A percentile compares a stretch with the other conserved stretches of the same genome.
Conservation (phyloP, 23 tunicate species). For the Styela plicata region DNA sequence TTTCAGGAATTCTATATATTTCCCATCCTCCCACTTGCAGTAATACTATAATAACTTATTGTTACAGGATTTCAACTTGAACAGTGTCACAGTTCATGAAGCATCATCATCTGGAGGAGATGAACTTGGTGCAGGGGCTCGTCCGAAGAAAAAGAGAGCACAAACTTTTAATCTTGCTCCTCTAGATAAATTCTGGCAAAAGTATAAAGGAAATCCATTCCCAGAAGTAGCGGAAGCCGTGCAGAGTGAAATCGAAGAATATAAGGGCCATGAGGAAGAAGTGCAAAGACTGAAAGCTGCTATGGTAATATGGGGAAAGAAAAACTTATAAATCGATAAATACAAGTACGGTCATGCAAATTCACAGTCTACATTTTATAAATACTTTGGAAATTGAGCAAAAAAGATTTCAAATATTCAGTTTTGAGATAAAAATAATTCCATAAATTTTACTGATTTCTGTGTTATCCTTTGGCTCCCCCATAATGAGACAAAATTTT, state of each 20-base stretch:
- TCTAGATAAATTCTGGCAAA: slow-evolving; percentile 83
- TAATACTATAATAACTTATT: no score
- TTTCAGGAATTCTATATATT: no score
- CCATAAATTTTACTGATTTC: no score
- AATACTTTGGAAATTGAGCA: no score
- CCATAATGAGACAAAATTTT: no score
- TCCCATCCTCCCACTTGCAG: no score
- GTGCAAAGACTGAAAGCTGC: slow-evolving; percentile 81
- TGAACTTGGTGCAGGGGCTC: slow-evolving; percentile 26
- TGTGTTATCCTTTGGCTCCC: no score
- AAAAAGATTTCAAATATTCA: no score
- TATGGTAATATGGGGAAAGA: slow-evolving; percentile 53
- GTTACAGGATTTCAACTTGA: slow-evolving; percentile 58
- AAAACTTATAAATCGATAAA: no score
- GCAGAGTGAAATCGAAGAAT: slow-evolving; percentile 93
- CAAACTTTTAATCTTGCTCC: slow-evolving; percentile 60
- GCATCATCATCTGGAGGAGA: slow-evolving; percentile 15
- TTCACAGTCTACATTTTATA: no score
- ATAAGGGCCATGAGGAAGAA: slow-evolving; percentile 81
- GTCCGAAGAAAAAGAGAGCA: slow-evolving; percentile 44
- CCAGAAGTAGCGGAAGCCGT: slow-evolving; percentile 99
- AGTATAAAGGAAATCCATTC: slow-evolving; percentile 77
- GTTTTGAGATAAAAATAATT: no score
- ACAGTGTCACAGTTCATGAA: slow-evolving; percentile 72
- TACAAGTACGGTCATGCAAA: no score